Evolutionary conservation across 2,113 vertebrate species (phyloP), one percentile per base, ranked within the genome.

Genomic region (Sapayoa aenigma): DNA sequence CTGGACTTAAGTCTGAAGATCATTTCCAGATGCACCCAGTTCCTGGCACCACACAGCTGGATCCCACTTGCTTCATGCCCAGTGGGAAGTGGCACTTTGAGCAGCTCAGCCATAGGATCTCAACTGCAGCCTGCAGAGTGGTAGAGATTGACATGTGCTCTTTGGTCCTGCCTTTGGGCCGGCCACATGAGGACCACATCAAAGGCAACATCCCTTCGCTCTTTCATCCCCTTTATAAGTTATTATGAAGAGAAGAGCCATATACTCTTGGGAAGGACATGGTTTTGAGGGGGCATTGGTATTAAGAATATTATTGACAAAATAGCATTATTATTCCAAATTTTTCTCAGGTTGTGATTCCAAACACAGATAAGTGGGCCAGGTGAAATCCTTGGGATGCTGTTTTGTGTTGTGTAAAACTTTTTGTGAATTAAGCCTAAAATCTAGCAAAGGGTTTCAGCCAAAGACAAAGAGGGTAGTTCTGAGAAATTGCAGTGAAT

Each of bases 401-500:
- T 68, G 6, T 12, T 89, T 66, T 42, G 31, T 52, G 15, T 68
- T 58, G 31, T 49, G 20, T 41, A 82, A 87, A 95, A 89, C 11
- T 13, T 67, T 62, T 75, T 75, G 27, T 71, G 91, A 89, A 79
- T 87, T 87, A 79, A 74, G 53, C 14, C 59, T 14, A 20, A 95
- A 91, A 79, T 92, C 66, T 72, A 84, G 49, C 41, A 84, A 87
- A 46, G 4, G 35, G 25, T 68, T 94, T 95, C 44, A 53, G 49
- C 31, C 74, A 65, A 87, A 94, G 65, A 71, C 73, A 74, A 84
- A 92, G 89, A 87, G 62, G 22, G 47, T 9, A 55, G 84, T 94
- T 92, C 89, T 92, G 95, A 95, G 93, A 92, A 94, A 74, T 63
- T 74, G 44, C 69, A 87, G 83, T 84, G 66, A 87, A 79, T 56